phyloP scores from a whole-genome alignment of 2,797 vertebrate species.

The Rhinatrema bivittatum region DNA sequence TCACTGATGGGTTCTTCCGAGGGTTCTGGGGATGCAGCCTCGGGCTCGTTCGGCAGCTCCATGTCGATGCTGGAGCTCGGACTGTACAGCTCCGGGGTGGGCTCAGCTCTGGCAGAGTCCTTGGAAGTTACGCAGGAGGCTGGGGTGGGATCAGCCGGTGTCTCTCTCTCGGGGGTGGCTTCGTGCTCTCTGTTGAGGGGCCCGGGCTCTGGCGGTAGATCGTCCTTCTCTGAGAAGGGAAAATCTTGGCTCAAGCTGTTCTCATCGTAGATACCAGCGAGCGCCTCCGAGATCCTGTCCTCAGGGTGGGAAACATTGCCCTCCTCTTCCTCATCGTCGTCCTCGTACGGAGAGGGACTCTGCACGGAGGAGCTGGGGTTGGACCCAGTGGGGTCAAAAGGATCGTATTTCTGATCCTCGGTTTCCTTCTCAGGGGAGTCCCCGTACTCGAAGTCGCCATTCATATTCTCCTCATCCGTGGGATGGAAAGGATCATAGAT shows the following conservation, averaged over 20 bases:
- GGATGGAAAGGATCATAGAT: slow-evolving; percentile 84
- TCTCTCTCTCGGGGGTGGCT: background rate
- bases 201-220: slow-evolving; percentile 4
- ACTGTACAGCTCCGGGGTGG: slow-evolving; percentile 12
- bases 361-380: slow-evolving; percentile 59
- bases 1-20: slow-evolving; percentile 4
- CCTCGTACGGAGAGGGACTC: slow-evolving; percentile 43
- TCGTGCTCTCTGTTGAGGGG: background rate
- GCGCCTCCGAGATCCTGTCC: slow-evolving; percentile 51
- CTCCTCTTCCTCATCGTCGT: slow-evolving; percentile 19
- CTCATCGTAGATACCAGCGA: slow-evolving; percentile 59
- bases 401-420: slow-evolving; percentile 83
- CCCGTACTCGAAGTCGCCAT: slow-evolving; percentile 33
- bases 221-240: slow-evolving; percentile 17
- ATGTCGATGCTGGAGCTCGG: slow-evolving; percentile 14
- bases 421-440: slow-evolving; percentile 28
- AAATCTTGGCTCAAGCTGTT: slow-evolving; percentile 59
- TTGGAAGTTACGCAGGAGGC: background rate
- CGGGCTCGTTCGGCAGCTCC: slow-evolving; percentile 1
- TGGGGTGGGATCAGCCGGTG: background rate
- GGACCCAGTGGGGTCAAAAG: slow-evolving; percentile 90
- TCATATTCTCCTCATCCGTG: slow-evolving; percentile 58
- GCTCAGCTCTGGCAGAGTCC: background rate
- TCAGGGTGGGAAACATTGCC: slow-evolving; percentile 44
- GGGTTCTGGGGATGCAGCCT: background rate